These are phyloP conservation scores for Cliona cf. orientalis DNA, from an alignment of 37 sponge, comb jelly and placozoan species.

Conservation along the genomic window DNA sequence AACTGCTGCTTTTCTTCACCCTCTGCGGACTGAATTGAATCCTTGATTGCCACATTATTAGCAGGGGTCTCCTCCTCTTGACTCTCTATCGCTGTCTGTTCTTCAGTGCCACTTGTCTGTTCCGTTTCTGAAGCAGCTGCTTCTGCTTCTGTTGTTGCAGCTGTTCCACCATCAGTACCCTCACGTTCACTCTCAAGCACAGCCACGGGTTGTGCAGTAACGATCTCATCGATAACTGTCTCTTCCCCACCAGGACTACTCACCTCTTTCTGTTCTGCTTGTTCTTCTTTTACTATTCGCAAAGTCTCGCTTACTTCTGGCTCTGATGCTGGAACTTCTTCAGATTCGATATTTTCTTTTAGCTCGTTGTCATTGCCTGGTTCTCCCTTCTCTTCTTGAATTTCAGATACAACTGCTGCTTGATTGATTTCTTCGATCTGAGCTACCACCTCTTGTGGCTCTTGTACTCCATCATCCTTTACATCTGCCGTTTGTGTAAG, in stretches of 20 bases:
- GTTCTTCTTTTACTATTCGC: background rate
- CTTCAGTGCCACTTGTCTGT: too few species aligned
- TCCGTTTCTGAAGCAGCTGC: too few species aligned
- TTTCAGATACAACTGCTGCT: background rate
- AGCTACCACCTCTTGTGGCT: too few species aligned
- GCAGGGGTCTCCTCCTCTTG: too few species aligned
- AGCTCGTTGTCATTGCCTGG: background rate
- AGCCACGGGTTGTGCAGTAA: too few species aligned
- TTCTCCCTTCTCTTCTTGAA: background rate
- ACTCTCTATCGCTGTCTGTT: too few species aligned
- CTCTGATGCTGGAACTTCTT: background rate
- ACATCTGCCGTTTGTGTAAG: background rate
- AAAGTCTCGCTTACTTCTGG: background rate
- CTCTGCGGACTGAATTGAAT: too few species aligned
- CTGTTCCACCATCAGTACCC: too few species aligned
- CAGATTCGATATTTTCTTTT: background rate
- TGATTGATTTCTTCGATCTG: background rate
- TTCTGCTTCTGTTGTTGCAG: too few species aligned
- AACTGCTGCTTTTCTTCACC: too few species aligned
- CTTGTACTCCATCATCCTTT: background rate
- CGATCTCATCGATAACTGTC: background rate
- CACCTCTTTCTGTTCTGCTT: slow-evolving; percentile 6
- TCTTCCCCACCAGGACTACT: background rate
- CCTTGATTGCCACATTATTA: too few species aligned
- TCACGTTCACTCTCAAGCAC: too few species aligned